Evolutionary conservation across 2,888 invertebrate species (phyloP).

Genomic region (Machimus rusticus): DNA sequence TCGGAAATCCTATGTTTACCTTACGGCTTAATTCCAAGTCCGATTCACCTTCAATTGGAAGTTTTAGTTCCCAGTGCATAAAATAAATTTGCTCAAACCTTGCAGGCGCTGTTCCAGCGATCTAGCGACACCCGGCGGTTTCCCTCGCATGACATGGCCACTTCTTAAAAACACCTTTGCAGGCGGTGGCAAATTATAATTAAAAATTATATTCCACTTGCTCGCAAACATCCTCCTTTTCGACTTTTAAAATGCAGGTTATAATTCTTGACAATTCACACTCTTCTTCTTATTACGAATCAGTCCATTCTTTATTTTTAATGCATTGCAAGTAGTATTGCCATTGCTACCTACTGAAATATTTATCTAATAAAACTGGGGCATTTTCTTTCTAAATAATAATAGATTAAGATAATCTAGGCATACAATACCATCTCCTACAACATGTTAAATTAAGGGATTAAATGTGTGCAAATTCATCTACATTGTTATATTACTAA

Average conservation of each 20-base stretch:
- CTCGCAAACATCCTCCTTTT: neutral
- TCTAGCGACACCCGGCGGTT: slow-evolving; percentile 73
- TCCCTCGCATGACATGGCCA: slow-evolving; percentile 74
- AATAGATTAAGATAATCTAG: too few relatives aligned
- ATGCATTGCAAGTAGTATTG: too few relatives aligned
- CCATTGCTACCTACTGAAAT: too few relatives aligned
- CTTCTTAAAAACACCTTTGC: neutral
- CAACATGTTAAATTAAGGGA: too few relatives aligned
- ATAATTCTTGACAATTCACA: neutral
- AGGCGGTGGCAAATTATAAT: neutral
- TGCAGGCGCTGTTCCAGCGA: slow-evolving; percentile 73
- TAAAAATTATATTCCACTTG: neutral
- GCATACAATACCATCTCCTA: too few relatives aligned
- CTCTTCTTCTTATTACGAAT: neutral
- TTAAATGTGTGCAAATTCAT: too few relatives aligned
- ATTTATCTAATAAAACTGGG: too few relatives aligned
- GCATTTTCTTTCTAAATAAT: too few relatives aligned
- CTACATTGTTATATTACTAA: too few relatives aligned
- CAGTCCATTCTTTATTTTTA: neutral
- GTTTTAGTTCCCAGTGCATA: neutral
- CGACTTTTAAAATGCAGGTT: neutral
- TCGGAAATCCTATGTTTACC: slow-evolving; percentile 73
- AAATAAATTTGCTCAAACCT: slow-evolving; percentile 52
- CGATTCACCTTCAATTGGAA: slow-evolving; percentile 56
- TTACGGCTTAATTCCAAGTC: slow-evolving; percentile 68